phyloP scores from a whole-genome alignment of 2,797 vertebrate genomes.

The Eulemur albifrons region DNA sequence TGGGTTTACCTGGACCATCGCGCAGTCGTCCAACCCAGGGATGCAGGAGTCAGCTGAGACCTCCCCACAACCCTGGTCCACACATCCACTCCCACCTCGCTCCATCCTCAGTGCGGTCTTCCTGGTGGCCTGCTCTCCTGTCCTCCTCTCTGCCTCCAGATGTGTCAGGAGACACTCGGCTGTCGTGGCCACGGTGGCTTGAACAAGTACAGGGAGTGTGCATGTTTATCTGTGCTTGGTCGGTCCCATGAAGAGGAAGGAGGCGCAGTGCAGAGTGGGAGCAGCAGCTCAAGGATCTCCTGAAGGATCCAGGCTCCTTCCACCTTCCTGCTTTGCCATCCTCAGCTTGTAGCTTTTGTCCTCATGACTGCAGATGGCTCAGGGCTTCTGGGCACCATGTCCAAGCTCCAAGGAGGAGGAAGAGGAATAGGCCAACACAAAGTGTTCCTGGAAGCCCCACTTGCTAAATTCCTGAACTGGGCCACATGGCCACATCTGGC shows the following conservation, averaged over 20 bases:
- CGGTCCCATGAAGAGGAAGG: background rate
- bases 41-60: too few relatives aligned
- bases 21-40: background rate
- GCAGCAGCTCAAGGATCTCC: background rate
- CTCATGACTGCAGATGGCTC: background rate
- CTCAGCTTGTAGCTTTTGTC: background rate
- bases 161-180: background rate
- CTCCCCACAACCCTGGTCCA: background rate
- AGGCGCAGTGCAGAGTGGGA: background rate
- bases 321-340: background rate
- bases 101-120: background rate
- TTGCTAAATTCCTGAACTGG: background rate
- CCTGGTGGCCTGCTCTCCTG: background rate
- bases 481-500: background rate
- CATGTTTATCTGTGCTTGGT: background rate
- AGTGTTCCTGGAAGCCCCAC: background rate
- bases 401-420: background rate
- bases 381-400: background rate
- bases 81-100: rapidly evolving
- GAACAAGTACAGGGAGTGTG: background rate
- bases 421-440: background rate
- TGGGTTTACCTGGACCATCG: background rate
- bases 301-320: background rate
- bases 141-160: background rate
- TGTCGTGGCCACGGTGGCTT: background rate